A percentile compares a stretch with the other conserved stretches of the same genome.
These are phyloP conservation scores for Norana najaformis DNA, from an alignment of 2,888 invertebrate genomes.

Conservation along the genomic window DNA sequence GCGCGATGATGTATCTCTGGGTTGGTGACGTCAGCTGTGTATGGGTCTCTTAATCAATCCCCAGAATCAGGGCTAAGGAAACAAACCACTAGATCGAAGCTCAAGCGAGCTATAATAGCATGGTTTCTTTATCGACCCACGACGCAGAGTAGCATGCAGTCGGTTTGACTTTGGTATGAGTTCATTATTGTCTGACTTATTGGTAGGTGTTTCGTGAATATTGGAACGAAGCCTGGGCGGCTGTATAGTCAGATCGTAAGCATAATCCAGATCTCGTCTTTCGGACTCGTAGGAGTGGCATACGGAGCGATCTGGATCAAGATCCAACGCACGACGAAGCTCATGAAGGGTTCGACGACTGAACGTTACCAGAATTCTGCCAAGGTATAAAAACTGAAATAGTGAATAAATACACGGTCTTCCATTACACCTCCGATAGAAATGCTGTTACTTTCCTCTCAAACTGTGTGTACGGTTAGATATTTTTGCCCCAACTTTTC, in stretches of 20 bases:
- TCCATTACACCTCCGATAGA: too few species aligned
- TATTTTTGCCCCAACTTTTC: too few species aligned
- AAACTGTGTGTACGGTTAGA: too few species aligned
- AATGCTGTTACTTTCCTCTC: too few species aligned
- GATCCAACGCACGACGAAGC: background rate
- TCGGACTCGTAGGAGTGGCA: background rate
- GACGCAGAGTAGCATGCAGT: background rate
- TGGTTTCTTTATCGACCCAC: background rate
- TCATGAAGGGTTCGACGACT: background rate
- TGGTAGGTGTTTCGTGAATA: constrained; percentile 16
- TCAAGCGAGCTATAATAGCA: too few species aligned
- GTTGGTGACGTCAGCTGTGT: too few species aligned
- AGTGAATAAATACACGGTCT: too few species aligned
- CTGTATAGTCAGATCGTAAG: background rate
- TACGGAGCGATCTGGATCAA: constrained; percentile 22
- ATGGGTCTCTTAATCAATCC: too few species aligned
- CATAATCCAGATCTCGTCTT: background rate
- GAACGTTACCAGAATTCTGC: constrained; percentile 16
- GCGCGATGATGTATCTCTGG: too few species aligned
- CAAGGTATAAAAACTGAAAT: background rate
- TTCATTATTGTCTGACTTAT: background rate
- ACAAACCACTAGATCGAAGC: too few species aligned
- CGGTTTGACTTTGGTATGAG: background rate
- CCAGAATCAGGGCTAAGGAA: too few species aligned
- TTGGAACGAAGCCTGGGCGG: background rate